Base-by-base conservation (phyloP, 1,140 invertebrate genomes). In the Halotydeus destructor region DNA sequence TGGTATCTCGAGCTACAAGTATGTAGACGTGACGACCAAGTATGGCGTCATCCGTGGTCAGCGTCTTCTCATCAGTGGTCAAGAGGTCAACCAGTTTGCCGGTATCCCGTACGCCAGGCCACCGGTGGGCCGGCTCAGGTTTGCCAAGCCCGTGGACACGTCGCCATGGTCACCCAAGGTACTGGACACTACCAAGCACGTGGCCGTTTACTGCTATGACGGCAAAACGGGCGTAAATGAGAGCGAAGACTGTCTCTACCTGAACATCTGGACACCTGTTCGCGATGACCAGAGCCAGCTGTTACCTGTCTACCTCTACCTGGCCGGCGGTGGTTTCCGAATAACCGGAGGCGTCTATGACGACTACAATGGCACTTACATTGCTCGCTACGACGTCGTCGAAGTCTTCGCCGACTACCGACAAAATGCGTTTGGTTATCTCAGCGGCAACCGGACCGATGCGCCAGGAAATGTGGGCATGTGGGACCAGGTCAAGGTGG, bases 401-500 rank as follows among this genome's bases (percentile, higher is more conserved):
- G 41, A 76, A 79, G 34, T 8, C 8, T 9, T 24, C 11, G 41
- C 39, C 50, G 69, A 71, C 4, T 75, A 82, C 54, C 38, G 60
- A 31, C 31, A 49, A 8, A 49, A 45, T 25, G 16, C 44, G 9
- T 52, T 54, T 31, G 52, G 52, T 27, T 52, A 52, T 27, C 26
- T 54, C 3, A 57, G 62, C 37, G 43, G 52, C 18, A 59, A 55
- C 14, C 47, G 41, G 5, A 48, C 50, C 33, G 43, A 50, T 3
- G 74, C 78, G 1, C 72, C 82, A 0, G 88, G 86, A 11, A 96
- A 96, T 60, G 82, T 72, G 51, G 89, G 86, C 0, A 60, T 94
- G 49, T 69, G 82, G 62, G 86, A 94, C 54, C 86, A 91, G 63
- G 68, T 82, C 27, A 75, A 82, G 5, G 79, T 4, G 43, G n/a